Base-by-base conservation (phyloP, 92 coral and sea anemone genomes). In the Palythoa grandis region DNA sequence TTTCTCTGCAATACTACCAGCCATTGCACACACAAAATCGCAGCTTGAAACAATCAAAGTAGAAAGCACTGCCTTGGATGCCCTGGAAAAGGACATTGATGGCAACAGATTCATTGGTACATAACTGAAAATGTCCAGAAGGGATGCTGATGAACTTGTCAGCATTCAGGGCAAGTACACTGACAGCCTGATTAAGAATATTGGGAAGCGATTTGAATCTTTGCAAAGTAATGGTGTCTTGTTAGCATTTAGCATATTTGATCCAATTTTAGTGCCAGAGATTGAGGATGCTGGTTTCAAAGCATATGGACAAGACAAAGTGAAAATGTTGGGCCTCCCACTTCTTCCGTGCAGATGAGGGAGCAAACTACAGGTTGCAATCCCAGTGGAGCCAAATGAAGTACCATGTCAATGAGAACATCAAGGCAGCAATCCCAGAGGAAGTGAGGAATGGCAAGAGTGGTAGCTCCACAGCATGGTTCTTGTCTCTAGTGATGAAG, bases 401-500 rank as follows among this genome's bases (percentile, higher is more conserved):
- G 78, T 83, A 83, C 78, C 86, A 70, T 15, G 7, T 83, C 25
- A 70, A 47, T 68, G 72, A 83, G 12, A 83, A 83, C 47, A 39
- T 38, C 52, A 82, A 84, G 23, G 57, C 37, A 72, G 87, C 70
- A 84, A 73, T 54, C 53, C 87, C 54, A 72, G 57, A 73, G 53
- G 40, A 84, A 40, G 82, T 72, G n/a, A 72, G 82, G 70, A 84
- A 84, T 72, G 87, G 58, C 80, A 68, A 68, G 72, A 68, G 35
- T 23, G 12, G 72, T 23, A 84, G 87, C 80, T 71, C 79, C 40
- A 72, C 72, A 84, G 87, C 72, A 72, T 84, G 73, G 72, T 84
- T 84, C 87, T 54, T 57, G 72, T 86, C 69, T 13, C 61, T 52
- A 78, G 15, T 35, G 76, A 76, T 50, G 86, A 83, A 68, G 63